These are phyloP conservation scores for Tortricodes alternella DNA, from an alignment of 2,888 invertebrate genomes.

Conservation along the genomic window DNA sequence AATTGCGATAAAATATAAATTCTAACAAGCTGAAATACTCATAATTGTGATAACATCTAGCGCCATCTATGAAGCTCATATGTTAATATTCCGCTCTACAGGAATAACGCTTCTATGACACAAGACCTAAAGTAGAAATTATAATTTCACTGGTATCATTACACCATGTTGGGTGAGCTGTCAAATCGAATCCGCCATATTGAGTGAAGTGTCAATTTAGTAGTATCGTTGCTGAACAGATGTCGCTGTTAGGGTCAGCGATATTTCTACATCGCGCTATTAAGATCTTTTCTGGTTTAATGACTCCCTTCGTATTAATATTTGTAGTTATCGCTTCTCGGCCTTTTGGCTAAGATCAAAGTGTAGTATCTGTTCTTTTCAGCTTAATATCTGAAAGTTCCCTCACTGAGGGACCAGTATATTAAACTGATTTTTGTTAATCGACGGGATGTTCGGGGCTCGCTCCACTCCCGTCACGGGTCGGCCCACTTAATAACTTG, in stretches of 20 bases:
- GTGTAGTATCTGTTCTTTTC: slow-evolving; percentile 1
- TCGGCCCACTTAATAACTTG: neutral
- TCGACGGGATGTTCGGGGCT: slow-evolving; percentile 1
- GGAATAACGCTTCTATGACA: neutral
- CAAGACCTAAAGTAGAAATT: neutral
- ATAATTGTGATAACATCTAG: no score
- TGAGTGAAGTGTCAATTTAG: neutral
- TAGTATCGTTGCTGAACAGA: neutral
- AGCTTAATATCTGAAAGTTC: slow-evolving; percentile 1
- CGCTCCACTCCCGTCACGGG: slow-evolving; percentile 1
- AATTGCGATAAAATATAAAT: no score
- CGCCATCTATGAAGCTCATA: neutral
- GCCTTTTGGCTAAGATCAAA: neutral
- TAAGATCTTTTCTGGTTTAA: neutral
- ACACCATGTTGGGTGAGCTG: neutral
- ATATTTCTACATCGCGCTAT: neutral
- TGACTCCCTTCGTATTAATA: neutral
- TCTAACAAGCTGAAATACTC: no score
- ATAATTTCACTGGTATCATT: neutral
- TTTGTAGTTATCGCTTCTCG: neutral
- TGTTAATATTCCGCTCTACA: neutral
- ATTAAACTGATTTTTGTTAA: neutral
- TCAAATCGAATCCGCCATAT: neutral
- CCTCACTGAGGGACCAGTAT: slow-evolving; percentile 1
- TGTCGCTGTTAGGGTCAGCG: neutral